Evolutionary conservation across 2,113 vertebrate species (phyloP).

Genomic region (Diadophis punctatus): DNA sequence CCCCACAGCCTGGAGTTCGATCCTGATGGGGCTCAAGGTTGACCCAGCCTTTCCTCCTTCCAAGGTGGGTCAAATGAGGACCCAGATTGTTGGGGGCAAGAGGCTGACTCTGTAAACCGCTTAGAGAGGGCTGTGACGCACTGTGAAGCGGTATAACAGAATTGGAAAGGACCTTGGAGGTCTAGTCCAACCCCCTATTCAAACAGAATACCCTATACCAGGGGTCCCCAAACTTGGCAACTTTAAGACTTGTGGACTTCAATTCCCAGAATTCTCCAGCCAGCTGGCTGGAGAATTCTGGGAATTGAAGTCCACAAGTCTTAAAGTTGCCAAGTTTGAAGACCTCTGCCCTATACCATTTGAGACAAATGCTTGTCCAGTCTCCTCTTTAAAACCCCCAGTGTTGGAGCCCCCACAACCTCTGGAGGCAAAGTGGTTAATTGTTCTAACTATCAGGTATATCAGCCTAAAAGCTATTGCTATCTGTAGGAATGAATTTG

Average conservation of each 20-base stretch:
- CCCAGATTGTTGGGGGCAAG: background rate
- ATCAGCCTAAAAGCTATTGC: background rate
- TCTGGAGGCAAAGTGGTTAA: background rate
- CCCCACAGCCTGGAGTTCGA: no score
- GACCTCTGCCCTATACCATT: no score
- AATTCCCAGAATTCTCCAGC: no score
- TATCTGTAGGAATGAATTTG: background rate
- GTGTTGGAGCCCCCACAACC: background rate
- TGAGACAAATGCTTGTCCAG: background rate
- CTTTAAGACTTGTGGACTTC: no score
- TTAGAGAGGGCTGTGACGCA: background rate
- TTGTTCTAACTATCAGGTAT: background rate
- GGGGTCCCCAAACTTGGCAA: no score
- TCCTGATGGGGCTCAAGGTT: background rate
- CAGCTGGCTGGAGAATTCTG: no score
- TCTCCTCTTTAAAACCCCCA: background rate
- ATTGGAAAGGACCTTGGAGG: background rate
- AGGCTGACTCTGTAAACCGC: background rate
- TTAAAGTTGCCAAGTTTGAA: no score
- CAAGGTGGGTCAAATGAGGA: background rate
- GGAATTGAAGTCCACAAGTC: no score
- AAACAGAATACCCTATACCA: background rate
- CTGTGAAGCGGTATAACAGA: background rate
- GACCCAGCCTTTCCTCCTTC: background rate
- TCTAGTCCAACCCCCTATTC: background rate